These are phyloP conservation scores for Diadema setosum DNA, from an alignment of 35 echinoderm and acorn worm genomes.

Conservation along the genomic window DNA sequence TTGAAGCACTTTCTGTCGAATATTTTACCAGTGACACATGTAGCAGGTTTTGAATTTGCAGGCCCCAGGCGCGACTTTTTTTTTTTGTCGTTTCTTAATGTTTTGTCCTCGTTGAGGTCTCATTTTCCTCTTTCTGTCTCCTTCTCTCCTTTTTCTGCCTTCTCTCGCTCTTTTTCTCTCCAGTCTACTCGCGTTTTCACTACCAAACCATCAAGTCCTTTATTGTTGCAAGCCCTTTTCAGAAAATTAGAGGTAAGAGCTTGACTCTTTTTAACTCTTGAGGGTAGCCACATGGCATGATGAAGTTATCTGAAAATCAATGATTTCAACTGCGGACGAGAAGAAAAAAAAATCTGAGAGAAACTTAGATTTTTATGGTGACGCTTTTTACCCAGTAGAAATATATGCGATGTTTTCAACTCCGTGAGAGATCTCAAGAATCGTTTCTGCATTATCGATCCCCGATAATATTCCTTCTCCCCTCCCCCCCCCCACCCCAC, in stretches of 20 bases:
- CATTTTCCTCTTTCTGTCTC: no score
- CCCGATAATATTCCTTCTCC: neutral
- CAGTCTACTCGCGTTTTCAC: neutral
- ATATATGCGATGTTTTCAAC: slow-evolving; percentile 1
- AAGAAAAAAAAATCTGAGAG: neutral
- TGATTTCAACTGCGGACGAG: no score
- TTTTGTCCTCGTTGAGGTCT: no score
- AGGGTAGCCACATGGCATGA: slow-evolving; percentile 8
- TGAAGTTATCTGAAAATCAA: slow-evolving; percentile 27
- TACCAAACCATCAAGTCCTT: neutral
- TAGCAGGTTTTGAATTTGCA: slow-evolving; percentile 19
- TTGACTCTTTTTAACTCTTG: neutral
- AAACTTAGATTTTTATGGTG: neutral
- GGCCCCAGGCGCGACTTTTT: neutral
- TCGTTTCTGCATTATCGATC: slow-evolving; percentile 20
- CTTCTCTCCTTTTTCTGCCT: no score
- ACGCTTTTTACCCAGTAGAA: neutral
- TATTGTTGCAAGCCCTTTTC: neutral
- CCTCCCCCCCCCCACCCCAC: neutral
- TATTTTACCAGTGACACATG: slow-evolving; percentile 30
- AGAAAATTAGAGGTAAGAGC: neutral
- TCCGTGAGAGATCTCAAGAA: slow-evolving; percentile 2
- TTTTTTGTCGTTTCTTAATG: no score
- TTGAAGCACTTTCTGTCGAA: slow-evolving; percentile 20
- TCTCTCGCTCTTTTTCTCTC: no score